Base-by-base conservation (phyloP, 2,797 vertebrate genomes). In the Bovichtus diacanthus region DNA sequence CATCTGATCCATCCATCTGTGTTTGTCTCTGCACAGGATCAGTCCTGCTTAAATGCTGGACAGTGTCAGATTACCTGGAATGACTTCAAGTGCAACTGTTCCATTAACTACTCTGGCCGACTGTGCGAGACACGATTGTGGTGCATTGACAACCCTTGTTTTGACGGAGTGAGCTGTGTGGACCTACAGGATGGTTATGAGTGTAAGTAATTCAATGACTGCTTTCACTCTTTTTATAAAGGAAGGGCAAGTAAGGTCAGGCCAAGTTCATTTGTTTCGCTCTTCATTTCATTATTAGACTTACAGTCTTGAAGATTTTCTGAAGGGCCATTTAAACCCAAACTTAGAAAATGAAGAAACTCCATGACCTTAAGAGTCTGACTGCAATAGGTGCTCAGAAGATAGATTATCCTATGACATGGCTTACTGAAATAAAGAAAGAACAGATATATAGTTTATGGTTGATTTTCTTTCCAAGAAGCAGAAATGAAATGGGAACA, bases 41-140 rank as follows among this genome's bases (percentile, higher is more conserved):
- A 82, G 46, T 97, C 97, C 4, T 99, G 98, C 90, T 89, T 94
- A 81, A 96, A 98, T 9, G 95, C 93, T n/a, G 98, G 97, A 56
- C 88, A 53, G 6, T 99, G 98, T 82, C 76, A 80, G 0, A 81
- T 97, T 87, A 97, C 96, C 74, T 99, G 98, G 98, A 99, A 99
- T 77, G 97, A 99, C 91, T 99, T 98, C 90, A 91, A 69, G 59
- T 99, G 98, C 76, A 78, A 76, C 84, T 99, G 98, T 82, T 92
- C 95, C 18, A 63, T 83, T 67, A 97, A 96, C 84, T 98, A 94
- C 93, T 96, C 96, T 0, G 97, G 98, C 41, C 95, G 87, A 16
- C 91, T 88, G 1, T 99, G 98, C 70, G 94, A 96, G 76, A 96
- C 95, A 44, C 95, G 89, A 4, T 76, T 98, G 51, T 99, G 98